These are phyloP conservation scores for Sebastes matsubarae DNA, from an alignment of 2,797 vertebrate genomes.

Conservation along the genomic window DNA sequence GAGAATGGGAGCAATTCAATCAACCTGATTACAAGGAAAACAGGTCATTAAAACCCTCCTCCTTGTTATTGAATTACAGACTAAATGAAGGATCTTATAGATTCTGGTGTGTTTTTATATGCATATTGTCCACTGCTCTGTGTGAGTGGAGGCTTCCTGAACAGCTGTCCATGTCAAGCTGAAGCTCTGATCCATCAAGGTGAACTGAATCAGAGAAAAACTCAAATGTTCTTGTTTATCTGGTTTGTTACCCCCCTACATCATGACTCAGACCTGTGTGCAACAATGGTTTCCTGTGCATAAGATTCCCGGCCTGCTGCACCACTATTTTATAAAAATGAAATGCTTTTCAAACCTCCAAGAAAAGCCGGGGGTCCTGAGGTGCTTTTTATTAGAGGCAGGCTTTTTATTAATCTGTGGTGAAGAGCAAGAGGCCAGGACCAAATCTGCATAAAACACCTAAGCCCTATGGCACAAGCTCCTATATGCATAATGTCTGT, in stretches of 20 bases:
- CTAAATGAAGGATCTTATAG: conserved; percentile 19
- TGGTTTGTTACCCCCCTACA: conserved; percentile 5
- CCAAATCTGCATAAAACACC: conserved; percentile 45
- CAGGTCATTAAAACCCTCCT: conserved; percentile 64
- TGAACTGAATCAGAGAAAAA: conserved; percentile 23
- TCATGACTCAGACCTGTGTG: conserved; percentile 56
- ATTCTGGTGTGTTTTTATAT: conserved; percentile 11
- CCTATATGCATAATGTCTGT: conserved; percentile 34
- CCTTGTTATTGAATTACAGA: conserved; percentile 37
- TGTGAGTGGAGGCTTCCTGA: conserved; percentile 3
- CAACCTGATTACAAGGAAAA: conserved; percentile 71
- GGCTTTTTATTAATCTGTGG: conserved; percentile 48
- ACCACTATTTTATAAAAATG: conserved; percentile 30
- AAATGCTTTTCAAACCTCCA: conserved; percentile 41
- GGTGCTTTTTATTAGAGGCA: conserved; percentile 45
- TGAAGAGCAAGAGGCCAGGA: conserved; percentile 23
- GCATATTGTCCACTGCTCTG: conserved; percentile 7
- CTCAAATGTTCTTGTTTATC: conserved; percentile 25
- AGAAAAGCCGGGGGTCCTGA: conserved; percentile 15
- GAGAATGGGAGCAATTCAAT: conserved; percentile 67
- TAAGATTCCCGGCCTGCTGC: conserved; percentile 1
- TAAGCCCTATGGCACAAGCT: conserved; percentile 23
- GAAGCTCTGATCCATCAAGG: conserved; percentile 53
- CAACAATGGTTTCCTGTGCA: conserved; percentile 18
- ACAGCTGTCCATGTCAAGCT: conserved; percentile 31